A percentile compares a stretch with the other conserved stretches of the same genome.
These are phyloP conservation scores for Zaprionus nigranus DNA, from an alignment of 1,140 invertebrate genomes.

Conservation along the genomic window DNA sequence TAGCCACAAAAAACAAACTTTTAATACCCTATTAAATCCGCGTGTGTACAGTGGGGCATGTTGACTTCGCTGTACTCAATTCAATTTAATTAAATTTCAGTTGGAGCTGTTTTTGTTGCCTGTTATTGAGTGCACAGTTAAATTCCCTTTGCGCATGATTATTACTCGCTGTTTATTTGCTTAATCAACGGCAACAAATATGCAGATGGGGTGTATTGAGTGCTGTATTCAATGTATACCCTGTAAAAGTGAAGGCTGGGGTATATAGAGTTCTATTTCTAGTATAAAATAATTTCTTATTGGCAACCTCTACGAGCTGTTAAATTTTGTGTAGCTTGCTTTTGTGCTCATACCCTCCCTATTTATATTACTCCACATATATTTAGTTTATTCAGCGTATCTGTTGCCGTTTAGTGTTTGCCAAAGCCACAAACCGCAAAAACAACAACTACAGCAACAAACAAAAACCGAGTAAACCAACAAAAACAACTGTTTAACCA, in stretches of 20 bases:
- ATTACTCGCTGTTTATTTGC: not conserved
- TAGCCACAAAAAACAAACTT: not conserved
- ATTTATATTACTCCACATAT: not conserved
- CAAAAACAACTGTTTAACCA: conserved; percentile 52
- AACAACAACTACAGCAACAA: conserved; percentile 7
- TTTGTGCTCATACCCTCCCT: not conserved
- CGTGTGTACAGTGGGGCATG: not conserved
- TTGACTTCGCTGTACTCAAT: not conserved
- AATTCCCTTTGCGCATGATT: not conserved
- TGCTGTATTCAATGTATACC: not conserved
- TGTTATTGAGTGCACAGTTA: not conserved
- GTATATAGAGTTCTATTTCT: too few species aligned
- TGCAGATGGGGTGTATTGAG: too few species aligned
- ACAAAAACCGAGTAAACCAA: conserved; percentile 3
- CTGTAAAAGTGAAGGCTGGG: not conserved
- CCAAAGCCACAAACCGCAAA: conserved; percentile 16
- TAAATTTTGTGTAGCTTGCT: not conserved
- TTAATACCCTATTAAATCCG: not conserved
- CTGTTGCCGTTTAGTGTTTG: conserved; percentile 12
- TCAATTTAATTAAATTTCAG: not conserved
- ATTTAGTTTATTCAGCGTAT: conserved; percentile 8
- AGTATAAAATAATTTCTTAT: too few species aligned
- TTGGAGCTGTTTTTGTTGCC: not conserved
- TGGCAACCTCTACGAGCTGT: not conserved
- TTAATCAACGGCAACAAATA: not conserved